phyloP scores from a whole-genome alignment of 2,797 vertebrate species.

The Dermochelys coriacea region DNA sequence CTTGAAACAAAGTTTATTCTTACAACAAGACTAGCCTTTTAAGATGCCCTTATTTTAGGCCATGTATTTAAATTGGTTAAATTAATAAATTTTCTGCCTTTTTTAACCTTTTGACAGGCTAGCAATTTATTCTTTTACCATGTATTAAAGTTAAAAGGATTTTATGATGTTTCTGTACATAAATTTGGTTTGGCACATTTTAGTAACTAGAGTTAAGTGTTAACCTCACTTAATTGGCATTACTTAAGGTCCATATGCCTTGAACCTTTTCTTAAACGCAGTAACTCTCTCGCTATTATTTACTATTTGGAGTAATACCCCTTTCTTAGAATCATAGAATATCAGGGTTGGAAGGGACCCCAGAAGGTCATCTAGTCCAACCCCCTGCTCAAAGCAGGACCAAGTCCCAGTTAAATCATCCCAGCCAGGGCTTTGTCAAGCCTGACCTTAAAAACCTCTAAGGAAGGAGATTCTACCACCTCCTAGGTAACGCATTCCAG shows the following conservation, averaged over 20 bases:
- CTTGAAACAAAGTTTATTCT: not conserved
- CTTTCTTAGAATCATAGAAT: no score
- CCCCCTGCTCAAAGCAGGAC: no score
- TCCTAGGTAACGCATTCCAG: no score
- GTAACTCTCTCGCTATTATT: not conserved
- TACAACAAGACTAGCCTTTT: not conserved
- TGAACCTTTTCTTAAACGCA: not conserved
- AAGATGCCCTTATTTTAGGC: not conserved
- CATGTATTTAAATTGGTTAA: not conserved
- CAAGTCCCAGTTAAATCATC: no score
- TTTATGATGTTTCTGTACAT: not conserved
- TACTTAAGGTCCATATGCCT: not conserved
- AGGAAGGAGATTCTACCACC: no score
- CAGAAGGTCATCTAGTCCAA: no score
- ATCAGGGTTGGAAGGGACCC: no score
- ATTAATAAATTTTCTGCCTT: not conserved
- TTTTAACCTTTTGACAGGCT: not conserved
- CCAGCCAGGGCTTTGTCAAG: no score
- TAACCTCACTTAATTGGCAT: conserved; percentile 32
- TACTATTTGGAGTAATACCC: not conserved
- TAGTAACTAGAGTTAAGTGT: not conserved
- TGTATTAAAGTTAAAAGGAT: not conserved
- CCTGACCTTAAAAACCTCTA: no score
- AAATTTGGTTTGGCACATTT: not conserved
- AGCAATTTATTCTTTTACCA: not conserved